Base-by-base conservation (phyloP, 2,888 invertebrate species). In the Neocrepidodera transversa region DNA sequence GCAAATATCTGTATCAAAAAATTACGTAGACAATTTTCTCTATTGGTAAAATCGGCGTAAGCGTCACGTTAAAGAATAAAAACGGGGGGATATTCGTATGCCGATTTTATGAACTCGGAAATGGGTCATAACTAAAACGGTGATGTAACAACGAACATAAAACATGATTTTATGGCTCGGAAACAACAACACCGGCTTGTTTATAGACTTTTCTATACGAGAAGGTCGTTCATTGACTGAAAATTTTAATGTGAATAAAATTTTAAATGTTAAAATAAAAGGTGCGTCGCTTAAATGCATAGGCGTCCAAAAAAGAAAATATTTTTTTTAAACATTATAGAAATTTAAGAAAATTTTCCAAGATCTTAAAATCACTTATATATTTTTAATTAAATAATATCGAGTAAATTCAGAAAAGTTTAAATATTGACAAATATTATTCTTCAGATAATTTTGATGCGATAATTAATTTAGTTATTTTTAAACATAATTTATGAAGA, bases 141-240 rank as follows among this genome's bases (percentile, higher is more conserved):
- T 54, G 75, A 78, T 74, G 75, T 77, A 76, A 76, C 70, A 36
- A 70, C 71, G 64, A 59, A 69, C 77, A 77, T 79, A 78, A 79
- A 79, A 76, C 77, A 77, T 77, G 77, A 78, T 78, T 79, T 79
- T 79, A 78, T 77, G 68, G 74, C 74, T 45, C 71, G 71, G 71
- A 74, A 74, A 75, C 74, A 77, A 76, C 77, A 77, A 54, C 54
- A 47, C 54, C 45, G 54, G 14, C 28, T 45, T 45, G 54, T 54
- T 54, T 54, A 54, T 54, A 54, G 54, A 54, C 54, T 54, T 54
- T 54, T 54, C 54, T 47, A 47, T 35, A 45, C 45, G 45, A 54
- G 75, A 78, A 78, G 78, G 78, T 73, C 78, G 78, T 77, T 77
- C 75, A 72, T 76, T 78, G 78, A 78, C 78, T 77, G 78, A 78